Conservation (phyloP, 2,888 invertebrate genomes). For the Notodonta ziczac region DNA sequence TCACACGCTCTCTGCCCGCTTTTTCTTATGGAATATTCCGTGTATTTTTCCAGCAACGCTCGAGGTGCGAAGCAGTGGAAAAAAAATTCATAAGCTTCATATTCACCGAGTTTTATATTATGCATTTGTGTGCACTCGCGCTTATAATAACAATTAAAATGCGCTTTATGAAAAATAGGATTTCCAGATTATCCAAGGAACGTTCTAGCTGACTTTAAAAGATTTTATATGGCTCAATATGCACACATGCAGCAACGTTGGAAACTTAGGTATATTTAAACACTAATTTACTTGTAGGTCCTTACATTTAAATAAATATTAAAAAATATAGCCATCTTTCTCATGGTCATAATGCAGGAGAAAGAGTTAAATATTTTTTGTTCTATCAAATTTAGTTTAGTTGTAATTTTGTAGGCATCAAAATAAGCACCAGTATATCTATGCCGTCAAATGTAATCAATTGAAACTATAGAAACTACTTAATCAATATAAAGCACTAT, state of each 20-base stretch:
- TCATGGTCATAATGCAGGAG: no score
- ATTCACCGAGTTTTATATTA: conserved; percentile 26
- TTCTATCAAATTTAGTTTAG: no score
- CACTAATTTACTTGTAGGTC: no score
- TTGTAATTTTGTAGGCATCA: neutral
- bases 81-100: conserved; percentile 48
- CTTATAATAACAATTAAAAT: conserved; percentile 2
- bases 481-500: conserved; percentile 43
- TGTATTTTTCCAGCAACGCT: conserved; percentile 52
- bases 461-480: conserved; percentile 28
- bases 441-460: neutral
- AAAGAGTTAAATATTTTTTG: no score
- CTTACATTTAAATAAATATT: no score
- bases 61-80: conserved; percentile 50
- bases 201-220: no score
- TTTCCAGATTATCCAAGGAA: no score
- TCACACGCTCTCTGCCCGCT: conserved; percentile 54
- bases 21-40: conserved; percentile 63
- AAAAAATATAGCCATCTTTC: no score
- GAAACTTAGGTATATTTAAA: no score
- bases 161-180: neutral
- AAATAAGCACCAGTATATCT: neutral
- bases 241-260: no score
- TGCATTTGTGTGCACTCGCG: conserved; percentile 6
- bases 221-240: no score